Conservation (phyloP, 1,140 invertebrate species). For the Eriosoma lanigerum region DNA sequence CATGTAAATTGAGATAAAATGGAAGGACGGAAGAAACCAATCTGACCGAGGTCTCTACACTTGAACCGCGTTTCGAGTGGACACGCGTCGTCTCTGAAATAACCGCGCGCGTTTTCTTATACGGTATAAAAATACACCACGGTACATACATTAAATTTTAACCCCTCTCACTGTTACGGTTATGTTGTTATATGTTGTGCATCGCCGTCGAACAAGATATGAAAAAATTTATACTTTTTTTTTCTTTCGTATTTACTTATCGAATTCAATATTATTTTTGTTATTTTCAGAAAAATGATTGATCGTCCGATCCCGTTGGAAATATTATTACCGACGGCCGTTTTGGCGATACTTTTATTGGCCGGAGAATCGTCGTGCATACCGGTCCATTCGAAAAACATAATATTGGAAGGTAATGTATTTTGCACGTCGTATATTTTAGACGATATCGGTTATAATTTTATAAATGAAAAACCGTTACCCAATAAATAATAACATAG, state of each 20-base stretch:
- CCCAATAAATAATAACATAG: too few relatives aligned
- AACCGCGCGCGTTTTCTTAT: neutral
- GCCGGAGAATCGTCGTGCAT: neutral
- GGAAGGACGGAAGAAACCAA: slow-evolving; percentile 47
- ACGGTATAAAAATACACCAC: too few relatives aligned
- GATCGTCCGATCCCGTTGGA: neutral
- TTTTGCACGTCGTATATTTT: too few relatives aligned
- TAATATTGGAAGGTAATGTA: slow-evolving; percentile 24
- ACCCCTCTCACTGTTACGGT: too few relatives aligned
- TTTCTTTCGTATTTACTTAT: too few relatives aligned
- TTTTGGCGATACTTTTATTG: neutral
- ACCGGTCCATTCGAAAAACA: slow-evolving; percentile 3
- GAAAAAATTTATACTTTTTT: too few relatives aligned
- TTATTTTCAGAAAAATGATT: slow-evolving; percentile 20
- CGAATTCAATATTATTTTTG: neutral
- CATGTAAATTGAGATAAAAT: slow-evolving; percentile 46
- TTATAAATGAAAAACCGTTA: too few relatives aligned
- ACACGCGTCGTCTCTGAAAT: neutral
- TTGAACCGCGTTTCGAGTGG: slow-evolving; percentile 17
- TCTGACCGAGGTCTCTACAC: slow-evolving; percentile 14
- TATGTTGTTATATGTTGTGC: too few relatives aligned
- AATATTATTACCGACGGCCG: neutral
- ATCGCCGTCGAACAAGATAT: too few relatives aligned
- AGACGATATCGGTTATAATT: too few relatives aligned
- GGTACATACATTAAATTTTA: too few relatives aligned